phyloP scores from a whole-genome alignment of 2,797 vertebrate genomes.

The Manis javanica region DNA sequence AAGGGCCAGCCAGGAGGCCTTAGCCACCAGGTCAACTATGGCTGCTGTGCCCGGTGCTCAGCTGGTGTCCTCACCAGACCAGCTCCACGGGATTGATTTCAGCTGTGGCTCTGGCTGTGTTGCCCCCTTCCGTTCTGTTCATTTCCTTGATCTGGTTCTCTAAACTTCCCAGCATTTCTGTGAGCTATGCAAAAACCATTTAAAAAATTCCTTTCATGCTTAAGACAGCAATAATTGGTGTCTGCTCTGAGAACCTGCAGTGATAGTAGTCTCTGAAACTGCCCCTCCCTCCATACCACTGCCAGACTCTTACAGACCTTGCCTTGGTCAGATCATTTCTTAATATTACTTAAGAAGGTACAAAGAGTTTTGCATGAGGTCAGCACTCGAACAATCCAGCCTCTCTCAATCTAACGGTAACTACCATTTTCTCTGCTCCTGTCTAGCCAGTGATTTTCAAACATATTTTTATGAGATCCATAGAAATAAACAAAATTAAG shows the following conservation, averaged over 20 bases:
- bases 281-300: not conserved
- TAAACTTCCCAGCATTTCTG: not conserved
- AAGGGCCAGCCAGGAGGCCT: not conserved
- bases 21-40: not conserved
- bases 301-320: not conserved
- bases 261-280: not conserved
- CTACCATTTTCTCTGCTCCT: not conserved
- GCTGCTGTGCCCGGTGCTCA: not conserved
- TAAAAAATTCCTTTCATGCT: conserved; percentile 37
- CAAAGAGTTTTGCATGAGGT: not conserved
- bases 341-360: not conserved
- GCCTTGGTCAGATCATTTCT: not conserved
- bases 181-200: not conserved
- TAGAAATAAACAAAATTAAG: conserved; percentile 30
- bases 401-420: not conserved
- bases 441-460: not conserved
- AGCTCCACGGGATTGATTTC: not conserved
- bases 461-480: not conserved
- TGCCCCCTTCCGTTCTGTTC: not conserved
- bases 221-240: conserved; percentile 11
- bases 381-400: not conserved
- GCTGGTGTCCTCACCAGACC: not conserved
- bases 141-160: not conserved
- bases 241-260: conserved; percentile 11
- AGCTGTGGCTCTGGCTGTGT: not conserved